Evolutionary conservation across 2,113 vertebrate genomes (phyloP).

Genomic region (Aix galericulata): DNA sequence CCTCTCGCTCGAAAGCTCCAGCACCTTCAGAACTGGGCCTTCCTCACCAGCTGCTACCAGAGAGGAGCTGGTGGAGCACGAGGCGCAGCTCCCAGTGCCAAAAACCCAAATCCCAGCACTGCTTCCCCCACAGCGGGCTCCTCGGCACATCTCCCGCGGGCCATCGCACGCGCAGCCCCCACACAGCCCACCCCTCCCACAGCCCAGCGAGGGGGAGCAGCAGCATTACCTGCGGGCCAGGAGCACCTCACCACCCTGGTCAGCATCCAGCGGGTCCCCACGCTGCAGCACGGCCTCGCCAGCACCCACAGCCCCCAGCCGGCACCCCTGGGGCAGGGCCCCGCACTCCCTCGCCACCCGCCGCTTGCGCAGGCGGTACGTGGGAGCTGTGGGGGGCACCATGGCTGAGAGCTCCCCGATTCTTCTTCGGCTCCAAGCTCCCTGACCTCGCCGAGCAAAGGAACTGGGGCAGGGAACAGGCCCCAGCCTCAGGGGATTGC

Average conservation of each 20-base stretch:
- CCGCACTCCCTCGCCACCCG: accelerated
- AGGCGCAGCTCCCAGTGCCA: background rate
- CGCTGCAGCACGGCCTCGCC: background rate
- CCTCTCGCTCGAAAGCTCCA: background rate
- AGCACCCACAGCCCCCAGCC: accelerated
- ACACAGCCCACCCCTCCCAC: background rate
- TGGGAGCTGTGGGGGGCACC: background rate
- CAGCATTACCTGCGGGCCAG: accelerated
- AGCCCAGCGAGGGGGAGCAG: background rate
- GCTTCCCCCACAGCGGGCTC: background rate
- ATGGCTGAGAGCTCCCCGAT: background rate
- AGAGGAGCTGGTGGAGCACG: background rate
- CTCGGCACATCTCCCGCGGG: background rate
- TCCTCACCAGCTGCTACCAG: background rate
- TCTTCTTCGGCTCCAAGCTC: background rate
- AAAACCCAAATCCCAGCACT: background rate
- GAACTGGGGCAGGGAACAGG: background rate
- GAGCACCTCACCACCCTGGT: accelerated
- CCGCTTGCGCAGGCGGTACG: background rate
- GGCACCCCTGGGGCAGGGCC: accelerated
- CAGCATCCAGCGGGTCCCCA: background rate
- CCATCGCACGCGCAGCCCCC: background rate
- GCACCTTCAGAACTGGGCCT: background rate
- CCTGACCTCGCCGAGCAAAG: accelerated
- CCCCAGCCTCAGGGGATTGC: background rate